Evolutionary conservation across 1,140 invertebrate genomes (phyloP), one percentile per base, ranked within the genome.

Genomic region (Hesperophylax magnus): DNA sequence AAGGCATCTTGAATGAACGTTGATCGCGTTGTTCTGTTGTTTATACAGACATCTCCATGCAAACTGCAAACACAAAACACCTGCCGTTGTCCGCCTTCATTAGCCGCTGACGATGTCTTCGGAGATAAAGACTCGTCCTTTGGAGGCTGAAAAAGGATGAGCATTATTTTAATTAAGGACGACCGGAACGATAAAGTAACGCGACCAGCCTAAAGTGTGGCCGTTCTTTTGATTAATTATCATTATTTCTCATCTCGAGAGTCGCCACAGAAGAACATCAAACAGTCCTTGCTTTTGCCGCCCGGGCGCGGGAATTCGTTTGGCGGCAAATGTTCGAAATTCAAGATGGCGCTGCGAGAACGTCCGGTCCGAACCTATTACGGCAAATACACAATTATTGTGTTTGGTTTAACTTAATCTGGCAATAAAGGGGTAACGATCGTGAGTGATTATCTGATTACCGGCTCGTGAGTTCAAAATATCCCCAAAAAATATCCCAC

Each of bases 341-440:
- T 74, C 71, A 74, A 74, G 71, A 74, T 74, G 71, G 71, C 71
- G 71, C 47, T 53, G 71, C 71, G 52, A 74, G 53, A 74, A 22
- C 67, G n/a, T 31, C 31, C 31, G 31, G 15, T 74, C 53, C 71
- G 20, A 74, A 56, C 20, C 20, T 54, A 74, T 56, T 56, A 74
- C 34, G 65, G 53, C 47, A 74, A 74, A 74, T 74, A 74, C 71
- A 74, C 71, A 56, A 74, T 74, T 74, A 74, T 74, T 74, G 71
- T 74, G 71, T 74, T 74, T 74, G 71, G 47, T 74, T 74, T 74
- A 54, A 74, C 20, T 74, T 74, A 74, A 74, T 74, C 71, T 74
- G 71, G 53, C 71, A 54, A 74, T 74, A 56, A 74, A 52, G 52
- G 71, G 71, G 71, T 74, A 74, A 74, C 47, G 71, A 56, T 74